Percentiles rank a stretch among this genome's conserved stretches.
These are phyloP conservation scores for Nycteola revayana DNA, from an alignment of 2,888 invertebrate species.

Conservation along the genomic window DNA sequence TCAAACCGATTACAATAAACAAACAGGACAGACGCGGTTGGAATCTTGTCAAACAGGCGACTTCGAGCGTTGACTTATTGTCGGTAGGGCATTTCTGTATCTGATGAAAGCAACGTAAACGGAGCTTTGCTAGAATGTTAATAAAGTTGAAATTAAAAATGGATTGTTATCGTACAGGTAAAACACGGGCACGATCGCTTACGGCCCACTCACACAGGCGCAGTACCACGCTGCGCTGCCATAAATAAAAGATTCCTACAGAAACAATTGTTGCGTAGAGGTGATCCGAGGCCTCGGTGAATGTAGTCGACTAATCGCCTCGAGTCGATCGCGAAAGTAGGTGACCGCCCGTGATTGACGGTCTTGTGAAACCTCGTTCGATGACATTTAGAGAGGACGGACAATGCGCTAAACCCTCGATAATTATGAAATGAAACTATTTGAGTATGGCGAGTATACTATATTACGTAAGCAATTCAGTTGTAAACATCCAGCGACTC, in stretches of 20 bases:
- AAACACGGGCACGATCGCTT: conserved; percentile 73
- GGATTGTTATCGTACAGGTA: conserved; percentile 58
- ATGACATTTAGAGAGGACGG: conserved; percentile 78
- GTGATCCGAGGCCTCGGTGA: conserved; percentile 77
- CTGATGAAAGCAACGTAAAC: conserved; percentile 32
- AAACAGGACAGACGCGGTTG: conserved; percentile 82
- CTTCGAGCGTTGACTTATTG: conserved; percentile 82
- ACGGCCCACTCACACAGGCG: conserved; percentile 65
- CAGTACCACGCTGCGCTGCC: conserved; percentile 66
- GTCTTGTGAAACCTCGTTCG: conserved; percentile 78
- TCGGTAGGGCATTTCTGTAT: conserved; percentile 78
- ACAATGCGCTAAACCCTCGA: conserved; percentile 67
- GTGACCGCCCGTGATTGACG: conserved; percentile 81
- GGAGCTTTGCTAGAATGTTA: conserved; percentile 29
- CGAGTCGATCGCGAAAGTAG: conserved; percentile 80
- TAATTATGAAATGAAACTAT: conserved; percentile 67
- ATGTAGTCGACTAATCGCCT: conserved; percentile 77
- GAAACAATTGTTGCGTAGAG: conserved; percentile 82
- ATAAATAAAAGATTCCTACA: conserved; percentile 82
- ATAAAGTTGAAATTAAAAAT: conserved; percentile 39
- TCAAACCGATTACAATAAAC: conserved; percentile 83
- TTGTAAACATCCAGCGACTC: background rate
- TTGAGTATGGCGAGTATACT: conserved; percentile 24
- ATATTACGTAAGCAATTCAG: conserved; percentile 11
- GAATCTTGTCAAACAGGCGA: conserved; percentile 82